Conservation (phyloP, 2,888 invertebrate genomes). For the Caenorhabditis panamensis region DNA sequence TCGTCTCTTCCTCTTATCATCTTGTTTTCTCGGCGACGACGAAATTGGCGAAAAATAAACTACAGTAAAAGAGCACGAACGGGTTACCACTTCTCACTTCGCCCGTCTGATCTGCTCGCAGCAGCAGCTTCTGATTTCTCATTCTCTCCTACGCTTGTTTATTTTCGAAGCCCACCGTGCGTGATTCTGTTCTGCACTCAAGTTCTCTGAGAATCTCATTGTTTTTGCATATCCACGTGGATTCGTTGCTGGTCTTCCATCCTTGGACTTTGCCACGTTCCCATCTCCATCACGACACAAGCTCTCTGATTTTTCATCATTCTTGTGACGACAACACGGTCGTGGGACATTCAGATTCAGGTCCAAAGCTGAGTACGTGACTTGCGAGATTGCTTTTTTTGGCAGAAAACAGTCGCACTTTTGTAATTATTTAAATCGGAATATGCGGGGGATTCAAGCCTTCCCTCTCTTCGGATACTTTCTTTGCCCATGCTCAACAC, state of each 20-base stretch:
- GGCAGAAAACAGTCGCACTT: neutral
- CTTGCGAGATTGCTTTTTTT: neutral
- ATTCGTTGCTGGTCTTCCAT: neutral
- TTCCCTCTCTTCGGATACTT: too few relatives aligned
- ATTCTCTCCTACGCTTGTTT: neutral
- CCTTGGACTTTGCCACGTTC: constrained; percentile 17
- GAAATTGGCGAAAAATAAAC: constrained; percentile 27
- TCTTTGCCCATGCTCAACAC: constrained; percentile 25
- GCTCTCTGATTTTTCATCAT: neutral
- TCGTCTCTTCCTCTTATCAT: constrained; percentile 19
- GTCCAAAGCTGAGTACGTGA: too few relatives aligned
- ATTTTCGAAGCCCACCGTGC: too few relatives aligned
- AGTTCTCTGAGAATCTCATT: constrained; percentile 1
- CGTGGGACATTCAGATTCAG: neutral
- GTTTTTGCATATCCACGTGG: constrained; percentile 11
- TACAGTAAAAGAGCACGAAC: constrained; percentile 14
- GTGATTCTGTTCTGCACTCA: neutral
- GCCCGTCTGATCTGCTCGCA: neutral
- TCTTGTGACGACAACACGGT: constrained; percentile 1
- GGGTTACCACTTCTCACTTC: neutral
- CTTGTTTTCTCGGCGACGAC: constrained; percentile 24
- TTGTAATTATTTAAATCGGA: neutral
- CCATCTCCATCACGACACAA: too few relatives aligned
- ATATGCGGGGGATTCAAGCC: too few relatives aligned
- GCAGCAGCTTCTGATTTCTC: constrained; percentile 3